phyloP scores from a whole-genome alignment of 2,888 invertebrate species.

The Leptothorax acervorum region DNA sequence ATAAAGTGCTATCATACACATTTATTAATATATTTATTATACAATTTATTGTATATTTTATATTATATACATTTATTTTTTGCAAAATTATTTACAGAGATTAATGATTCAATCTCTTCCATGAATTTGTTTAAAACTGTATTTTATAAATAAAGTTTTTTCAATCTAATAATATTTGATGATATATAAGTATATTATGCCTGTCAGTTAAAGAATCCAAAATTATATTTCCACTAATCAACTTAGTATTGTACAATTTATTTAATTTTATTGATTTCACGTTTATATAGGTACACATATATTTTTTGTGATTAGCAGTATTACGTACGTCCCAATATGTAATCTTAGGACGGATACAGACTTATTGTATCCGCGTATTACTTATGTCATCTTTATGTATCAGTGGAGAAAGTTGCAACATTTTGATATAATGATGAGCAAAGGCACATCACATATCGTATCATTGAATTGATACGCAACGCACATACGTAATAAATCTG shows the following conservation, averaged over 20 bases:
- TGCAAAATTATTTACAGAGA: background rate
- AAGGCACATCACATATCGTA: too few relatives aligned
- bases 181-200: background rate
- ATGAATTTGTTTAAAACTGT: slow-evolving; percentile 2
- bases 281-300: background rate
- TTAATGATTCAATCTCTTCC: background rate
- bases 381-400: too few relatives aligned
- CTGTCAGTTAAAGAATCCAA: background rate
- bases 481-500: background rate
- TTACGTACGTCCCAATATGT: too few relatives aligned
- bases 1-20: background rate
- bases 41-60: too few relatives aligned
- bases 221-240: background rate
- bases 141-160: slow-evolving; percentile 17
- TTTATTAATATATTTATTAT: background rate
- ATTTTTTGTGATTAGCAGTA: background rate
- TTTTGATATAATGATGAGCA: too few relatives aligned
- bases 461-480: too few relatives aligned
- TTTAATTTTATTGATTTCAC: background rate
- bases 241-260: background rate
- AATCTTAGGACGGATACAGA: too few relatives aligned
- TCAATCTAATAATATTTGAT: background rate
- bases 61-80: background rate
- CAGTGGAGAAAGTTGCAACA: too few relatives aligned
- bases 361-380: too few relatives aligned